Evolutionary conservation across 2,888 invertebrate genomes (phyloP).

Genomic region (Drosophila quinaria): DNA sequence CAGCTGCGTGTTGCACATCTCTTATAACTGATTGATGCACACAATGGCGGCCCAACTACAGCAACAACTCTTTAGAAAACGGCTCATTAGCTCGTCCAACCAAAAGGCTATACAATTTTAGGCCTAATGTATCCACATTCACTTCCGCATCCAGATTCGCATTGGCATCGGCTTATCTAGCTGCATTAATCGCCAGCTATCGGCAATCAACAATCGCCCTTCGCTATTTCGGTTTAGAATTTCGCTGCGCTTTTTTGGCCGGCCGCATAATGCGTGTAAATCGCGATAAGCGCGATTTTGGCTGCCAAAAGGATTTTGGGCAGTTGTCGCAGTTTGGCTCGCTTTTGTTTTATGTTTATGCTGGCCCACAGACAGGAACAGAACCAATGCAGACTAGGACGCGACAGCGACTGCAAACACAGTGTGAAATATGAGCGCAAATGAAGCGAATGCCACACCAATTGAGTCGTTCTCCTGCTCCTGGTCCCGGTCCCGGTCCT

Average conservation of each 20-base stretch:
- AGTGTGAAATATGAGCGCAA: conserved; percentile 76
- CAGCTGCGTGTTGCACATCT: conserved; percentile 32
- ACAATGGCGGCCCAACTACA: conserved; percentile 17
- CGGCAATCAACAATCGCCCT: conserved; percentile 35
- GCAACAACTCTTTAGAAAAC: conserved; percentile 26
- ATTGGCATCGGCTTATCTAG: conserved; percentile 56
- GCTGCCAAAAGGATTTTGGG: conserved; percentile 38
- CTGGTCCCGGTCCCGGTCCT: conserved; percentile 24
- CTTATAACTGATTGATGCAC: conserved; percentile 14
- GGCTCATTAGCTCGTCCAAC: conserved; percentile 48
- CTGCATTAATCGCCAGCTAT: conserved; percentile 75
- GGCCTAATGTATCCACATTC: conserved; percentile 8
- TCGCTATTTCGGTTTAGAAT: conserved; percentile 71
- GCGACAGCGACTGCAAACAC: conserved; percentile 17
- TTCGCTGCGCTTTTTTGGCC: conserved; percentile 76
- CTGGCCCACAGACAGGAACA: conserved; percentile 50
- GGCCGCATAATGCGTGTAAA: conserved; percentile 77
- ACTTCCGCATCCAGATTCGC: conserved; percentile 18
- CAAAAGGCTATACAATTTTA: conserved; percentile 22
- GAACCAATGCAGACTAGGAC: conserved; percentile 20
- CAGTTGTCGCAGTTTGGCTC: conserved; percentile 51
- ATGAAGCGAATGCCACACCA: conserved; percentile 65
- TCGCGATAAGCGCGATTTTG: conserved; percentile 75
- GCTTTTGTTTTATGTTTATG: conserved; percentile 76
- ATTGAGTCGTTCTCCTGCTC: conserved; percentile 53